Evolutionary conservation across 2,888 invertebrate genomes (phyloP).

Genomic region (Parnassius mnemosyne): DNA sequence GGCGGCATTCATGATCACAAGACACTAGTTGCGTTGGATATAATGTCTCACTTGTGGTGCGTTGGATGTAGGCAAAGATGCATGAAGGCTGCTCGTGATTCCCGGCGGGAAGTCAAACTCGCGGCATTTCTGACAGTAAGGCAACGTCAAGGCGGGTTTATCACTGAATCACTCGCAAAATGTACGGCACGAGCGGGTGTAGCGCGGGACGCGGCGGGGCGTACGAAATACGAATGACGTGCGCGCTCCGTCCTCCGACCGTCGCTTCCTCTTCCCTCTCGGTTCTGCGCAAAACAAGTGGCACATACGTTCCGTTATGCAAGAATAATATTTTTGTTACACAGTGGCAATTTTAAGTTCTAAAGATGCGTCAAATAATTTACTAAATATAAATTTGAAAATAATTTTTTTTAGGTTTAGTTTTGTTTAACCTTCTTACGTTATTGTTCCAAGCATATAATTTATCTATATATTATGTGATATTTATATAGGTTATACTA

Average conservation of each 20-base stretch:
- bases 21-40: conserved; percentile 18
- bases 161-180: conserved; percentile 55
- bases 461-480: no score
- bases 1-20: conserved; percentile 38
- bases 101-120: conserved; percentile 57
- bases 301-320: conserved; percentile 21
- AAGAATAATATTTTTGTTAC: conserved; percentile 20
- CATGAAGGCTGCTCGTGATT: conserved; percentile 63
- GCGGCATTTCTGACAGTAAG: conserved; percentile 61
- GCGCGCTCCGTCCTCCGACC: conserved; percentile 22
- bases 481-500: no score
- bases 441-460: no score
- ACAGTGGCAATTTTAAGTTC: background rate
- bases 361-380: no score
- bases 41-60: conserved; percentile 66
- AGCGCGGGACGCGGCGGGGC: conserved; percentile 26
- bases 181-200: conserved; percentile 35
- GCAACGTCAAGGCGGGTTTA: conserved; percentile 64
- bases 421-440: no score
- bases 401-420: no score
- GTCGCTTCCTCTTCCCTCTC: conserved; percentile 30
- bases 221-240: conserved; percentile 30
- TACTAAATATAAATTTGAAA: no score
- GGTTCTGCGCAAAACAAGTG: conserved; percentile 23
- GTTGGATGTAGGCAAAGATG: conserved; percentile 61